phyloP scores from a whole-genome alignment of 2,113 vertebrate genomes.

The Gambusia affinis region DNA sequence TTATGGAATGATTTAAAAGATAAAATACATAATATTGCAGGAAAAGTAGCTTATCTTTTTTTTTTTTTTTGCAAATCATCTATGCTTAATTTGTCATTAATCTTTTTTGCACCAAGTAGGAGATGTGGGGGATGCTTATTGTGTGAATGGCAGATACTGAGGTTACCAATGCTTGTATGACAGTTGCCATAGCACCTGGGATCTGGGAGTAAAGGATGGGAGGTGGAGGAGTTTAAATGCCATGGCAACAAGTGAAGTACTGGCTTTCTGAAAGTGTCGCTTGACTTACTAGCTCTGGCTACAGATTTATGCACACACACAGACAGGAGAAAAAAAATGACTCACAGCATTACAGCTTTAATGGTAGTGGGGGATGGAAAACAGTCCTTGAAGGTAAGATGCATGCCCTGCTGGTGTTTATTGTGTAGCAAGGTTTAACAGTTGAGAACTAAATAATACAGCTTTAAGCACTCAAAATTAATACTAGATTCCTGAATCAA shows the following conservation, averaged over 20 bases:
- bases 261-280: constrained; percentile 23
- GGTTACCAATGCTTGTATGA: constrained; percentile 59
- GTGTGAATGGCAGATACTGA: constrained; percentile 41
- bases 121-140: constrained; percentile 14
- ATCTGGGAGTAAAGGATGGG: constrained; percentile 34
- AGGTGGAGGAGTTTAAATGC: constrained; percentile 30
- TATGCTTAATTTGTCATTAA: constrained; percentile 1
- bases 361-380: constrained; percentile 1
- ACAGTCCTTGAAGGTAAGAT: neutral
- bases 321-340: constrained; percentile 1
- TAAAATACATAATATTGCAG: neutral
- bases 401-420: neutral
- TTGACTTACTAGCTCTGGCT: constrained; percentile 29
- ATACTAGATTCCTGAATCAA: no score
- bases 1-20: neutral
- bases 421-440: neutral
- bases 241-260: constrained; percentile 69
- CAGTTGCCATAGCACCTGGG: constrained; percentile 72
- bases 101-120: neutral
- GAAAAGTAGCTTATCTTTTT: neutral
- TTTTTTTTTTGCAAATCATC: neutral
- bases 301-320: constrained; percentile 21
- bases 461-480: neutral
- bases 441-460: neutral
- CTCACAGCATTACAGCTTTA: constrained; percentile 3